Evolutionary conservation across 1,140 invertebrate species (phyloP), one percentile per base, ranked within the genome.

Genomic region (Drosophila guanche): DNA sequence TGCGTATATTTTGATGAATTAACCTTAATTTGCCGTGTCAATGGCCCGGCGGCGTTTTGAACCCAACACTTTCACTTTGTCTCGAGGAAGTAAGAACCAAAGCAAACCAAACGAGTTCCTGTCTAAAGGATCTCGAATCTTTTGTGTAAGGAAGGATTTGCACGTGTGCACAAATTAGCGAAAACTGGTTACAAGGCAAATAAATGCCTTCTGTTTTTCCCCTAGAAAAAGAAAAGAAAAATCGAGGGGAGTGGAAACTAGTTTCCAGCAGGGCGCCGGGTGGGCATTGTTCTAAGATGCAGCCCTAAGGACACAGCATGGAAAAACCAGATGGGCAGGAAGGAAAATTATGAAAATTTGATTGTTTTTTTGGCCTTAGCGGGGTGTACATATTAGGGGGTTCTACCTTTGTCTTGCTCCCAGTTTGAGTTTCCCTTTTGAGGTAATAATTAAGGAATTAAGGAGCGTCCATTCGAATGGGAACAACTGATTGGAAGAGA

Each of bases 81-180:
- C 48, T 43, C 10, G 33, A 40, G 40, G 42, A 27, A 45, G 58
- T 33, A 50, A 29, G 33, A 71, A 37, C 33, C 33, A 37, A 37
- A 37, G 10, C 33, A 37, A 20, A 20, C 16, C 16, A 20, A 20
- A 83, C 55, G 70, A 63, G 76, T 75, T 72, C 10, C 12, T 4
- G 2, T n/a, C 1, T 16, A 50, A 50, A 48, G n/a, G 33, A 63
- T 45, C 41, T 45, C 41, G 40, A 20, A 69, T 86, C 73, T 63
- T 77, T 85, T 80, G 72, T 78, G 29, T 22, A 52, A 60, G 76
- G 61, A 76, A 60, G 76, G 61, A 76, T 83, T 86, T 86, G 81
- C 83, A 86, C 83, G 83, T 86, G 83, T 72, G 83, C 70, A 72
- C 78, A 86, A 86, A 86, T 86, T 86, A 86, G 84, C 83, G 25